Conservation (phyloP, 2,113 vertebrate genomes). For the Serinus canaria region DNA sequence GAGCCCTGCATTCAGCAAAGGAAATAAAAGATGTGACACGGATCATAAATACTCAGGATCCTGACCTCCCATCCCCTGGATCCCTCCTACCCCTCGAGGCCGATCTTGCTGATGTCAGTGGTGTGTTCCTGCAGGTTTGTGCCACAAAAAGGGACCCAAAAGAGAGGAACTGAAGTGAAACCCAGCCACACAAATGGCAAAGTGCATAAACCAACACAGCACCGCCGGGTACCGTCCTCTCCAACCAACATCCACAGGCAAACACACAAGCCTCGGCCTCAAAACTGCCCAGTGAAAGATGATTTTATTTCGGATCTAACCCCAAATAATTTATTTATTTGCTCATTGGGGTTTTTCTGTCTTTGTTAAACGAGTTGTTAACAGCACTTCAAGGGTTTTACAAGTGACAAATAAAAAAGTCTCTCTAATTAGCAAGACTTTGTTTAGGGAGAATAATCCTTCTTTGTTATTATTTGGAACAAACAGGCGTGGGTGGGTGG, state of each 20-base stretch:
- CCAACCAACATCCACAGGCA: not conserved
- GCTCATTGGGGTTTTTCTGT: not conserved
- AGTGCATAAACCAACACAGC: not conserved
- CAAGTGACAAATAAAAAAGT: not conserved
- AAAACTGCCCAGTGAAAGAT: not conserved
- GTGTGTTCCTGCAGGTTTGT: fast-evolving
- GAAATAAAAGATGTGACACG: fast-evolving
- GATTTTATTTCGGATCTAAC: not conserved
- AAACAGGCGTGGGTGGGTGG: not conserved
- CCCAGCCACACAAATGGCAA: fast-evolving
- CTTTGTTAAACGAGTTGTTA: not conserved
- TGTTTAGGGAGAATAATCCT: conserved; percentile 11
- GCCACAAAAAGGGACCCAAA: not conserved
- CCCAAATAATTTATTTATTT: not conserved
- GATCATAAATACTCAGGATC: not conserved
- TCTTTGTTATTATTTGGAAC: not conserved
- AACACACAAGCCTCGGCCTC: not conserved
- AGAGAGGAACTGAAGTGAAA: not conserved
- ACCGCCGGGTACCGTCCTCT: not conserved
- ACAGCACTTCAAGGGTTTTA: not conserved
- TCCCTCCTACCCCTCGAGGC: not conserved
- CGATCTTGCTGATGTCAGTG: fast-evolving
- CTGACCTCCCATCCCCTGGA: not conserved
- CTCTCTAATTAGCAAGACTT: conserved; percentile 15
- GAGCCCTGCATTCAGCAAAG: not conserved